phyloP scores from a whole-genome alignment of 2,797 vertebrate species.

The Amblyraja radiata region DNA sequence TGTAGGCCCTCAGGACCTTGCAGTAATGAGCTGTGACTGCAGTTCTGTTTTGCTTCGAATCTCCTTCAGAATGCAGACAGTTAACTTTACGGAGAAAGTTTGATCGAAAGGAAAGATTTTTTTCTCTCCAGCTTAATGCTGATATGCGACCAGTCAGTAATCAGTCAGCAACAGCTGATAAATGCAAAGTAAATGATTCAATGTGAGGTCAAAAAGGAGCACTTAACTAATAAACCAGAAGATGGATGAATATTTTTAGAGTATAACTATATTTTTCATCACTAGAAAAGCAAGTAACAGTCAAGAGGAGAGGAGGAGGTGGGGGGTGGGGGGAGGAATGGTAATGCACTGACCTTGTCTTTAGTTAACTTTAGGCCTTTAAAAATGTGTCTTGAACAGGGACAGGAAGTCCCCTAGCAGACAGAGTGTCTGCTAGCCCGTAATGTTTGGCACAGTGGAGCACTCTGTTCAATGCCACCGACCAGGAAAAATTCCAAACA shows the following conservation, averaged over 20 bases:
- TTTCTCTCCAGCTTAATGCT: conserved; percentile 34
- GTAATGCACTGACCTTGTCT: conserved; percentile 43
- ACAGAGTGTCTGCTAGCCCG: conserved; percentile 57
- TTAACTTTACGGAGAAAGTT: conserved; percentile 41
- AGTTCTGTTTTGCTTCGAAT: neutral
- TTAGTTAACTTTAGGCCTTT: conserved; percentile 45
- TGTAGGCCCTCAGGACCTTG: neutral
- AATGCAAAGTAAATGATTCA: conserved; percentile 49
- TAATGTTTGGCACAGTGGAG: conserved; percentile 43
- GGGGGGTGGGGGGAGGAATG: conserved; percentile 39
- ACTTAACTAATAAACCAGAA: conserved; percentile 47
- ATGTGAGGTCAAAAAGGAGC: conserved; percentile 52
- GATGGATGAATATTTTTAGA: conserved; percentile 49
- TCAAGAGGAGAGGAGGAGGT: conserved; percentile 40
- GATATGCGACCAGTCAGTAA: conserved; percentile 31
- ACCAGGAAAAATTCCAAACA: conserved; percentile 42
- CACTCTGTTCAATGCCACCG: conserved; percentile 44
- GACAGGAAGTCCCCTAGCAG: conserved; percentile 63
- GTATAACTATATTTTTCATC: conserved; percentile 49
- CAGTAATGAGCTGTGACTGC: conserved; percentile 15
- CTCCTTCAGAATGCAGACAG: conserved; percentile 7
- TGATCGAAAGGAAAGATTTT: conserved; percentile 41
- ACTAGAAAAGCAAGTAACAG: conserved; percentile 40
- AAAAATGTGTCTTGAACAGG: conserved; percentile 50
- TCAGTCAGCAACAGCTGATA: conserved; percentile 43